These are phyloP conservation scores for Tricholaema leucomelas DNA, from an alignment of 2,113 vertebrate species.

Conservation along the genomic window DNA sequence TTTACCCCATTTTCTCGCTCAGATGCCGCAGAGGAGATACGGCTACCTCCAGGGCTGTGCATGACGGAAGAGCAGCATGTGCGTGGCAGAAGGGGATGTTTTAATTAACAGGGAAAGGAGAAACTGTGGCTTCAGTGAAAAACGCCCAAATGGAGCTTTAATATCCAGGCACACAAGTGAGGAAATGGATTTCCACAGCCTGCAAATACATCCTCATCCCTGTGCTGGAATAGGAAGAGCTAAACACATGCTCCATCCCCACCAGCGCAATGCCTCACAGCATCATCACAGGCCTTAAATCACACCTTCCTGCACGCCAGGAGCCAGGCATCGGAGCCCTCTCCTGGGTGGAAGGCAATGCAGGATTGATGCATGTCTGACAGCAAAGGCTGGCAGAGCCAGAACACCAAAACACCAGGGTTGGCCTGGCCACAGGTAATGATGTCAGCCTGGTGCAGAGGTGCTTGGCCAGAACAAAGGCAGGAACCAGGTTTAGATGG, in stretches of 20 bases:
- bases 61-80: rapidly evolving
- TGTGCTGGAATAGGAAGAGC: rapidly evolving
- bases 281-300: too few relatives aligned
- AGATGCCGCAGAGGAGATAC: neutral
- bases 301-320: neutral
- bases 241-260: neutral
- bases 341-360: neutral
- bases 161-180: neutral
- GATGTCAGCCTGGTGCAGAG: neutral
- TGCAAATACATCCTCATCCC: neutral
- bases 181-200: neutral
- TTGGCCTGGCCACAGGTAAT: neutral
- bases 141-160: neutral
- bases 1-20: neutral
- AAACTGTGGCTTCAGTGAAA: neutral
- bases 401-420: neutral
- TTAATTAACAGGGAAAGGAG: neutral
- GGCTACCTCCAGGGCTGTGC: neutral
- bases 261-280: neutral
- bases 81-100: neutral
- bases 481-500: neutral
- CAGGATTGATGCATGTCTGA: neutral
- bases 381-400: neutral
- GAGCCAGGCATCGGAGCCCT: neutral
- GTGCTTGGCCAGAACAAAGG: neutral